Evolutionary conservation across 2,113 vertebrate genomes (phyloP).

Genomic region (Excalfactoria chinensis): DNA sequence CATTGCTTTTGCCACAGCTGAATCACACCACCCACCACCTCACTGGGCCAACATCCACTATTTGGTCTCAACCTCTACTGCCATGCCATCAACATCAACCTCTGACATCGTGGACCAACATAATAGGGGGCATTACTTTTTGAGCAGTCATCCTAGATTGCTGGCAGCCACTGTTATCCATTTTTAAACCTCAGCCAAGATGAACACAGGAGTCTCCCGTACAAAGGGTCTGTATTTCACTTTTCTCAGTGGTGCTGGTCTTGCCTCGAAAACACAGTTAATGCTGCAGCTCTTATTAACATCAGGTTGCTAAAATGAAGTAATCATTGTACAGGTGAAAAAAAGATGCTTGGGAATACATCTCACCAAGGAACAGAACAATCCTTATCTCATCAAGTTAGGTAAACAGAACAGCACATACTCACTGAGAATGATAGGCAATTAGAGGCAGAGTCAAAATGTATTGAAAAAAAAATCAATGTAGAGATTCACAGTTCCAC

Average conservation of each 20-base stretch:
- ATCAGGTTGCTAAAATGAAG: conserved; percentile 35
- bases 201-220: neutral
- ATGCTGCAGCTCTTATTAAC: neutral
- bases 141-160: neutral
- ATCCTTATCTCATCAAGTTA: conserved; percentile 37
- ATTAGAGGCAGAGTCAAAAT: conserved; percentile 34
- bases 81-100: neutral
- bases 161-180: neutral
- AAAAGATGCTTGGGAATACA: neutral
- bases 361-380: conserved; percentile 7
- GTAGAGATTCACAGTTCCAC: neutral
- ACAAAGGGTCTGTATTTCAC: neutral
- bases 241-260: neutral
- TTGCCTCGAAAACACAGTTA: neutral
- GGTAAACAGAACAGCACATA: conserved; percentile 28
- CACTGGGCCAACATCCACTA: neutral
- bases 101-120: neutral
- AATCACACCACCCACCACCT: neutral
- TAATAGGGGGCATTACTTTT: neutral
- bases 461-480: neutral
- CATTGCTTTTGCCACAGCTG: neutral
- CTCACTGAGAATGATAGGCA: neutral
- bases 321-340: neutral
- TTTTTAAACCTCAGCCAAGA: neutral
- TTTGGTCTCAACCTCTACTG: neutral